Conservation (phyloP, 2,888 invertebrate genomes). For the Ypsolopha scabrella region DNA sequence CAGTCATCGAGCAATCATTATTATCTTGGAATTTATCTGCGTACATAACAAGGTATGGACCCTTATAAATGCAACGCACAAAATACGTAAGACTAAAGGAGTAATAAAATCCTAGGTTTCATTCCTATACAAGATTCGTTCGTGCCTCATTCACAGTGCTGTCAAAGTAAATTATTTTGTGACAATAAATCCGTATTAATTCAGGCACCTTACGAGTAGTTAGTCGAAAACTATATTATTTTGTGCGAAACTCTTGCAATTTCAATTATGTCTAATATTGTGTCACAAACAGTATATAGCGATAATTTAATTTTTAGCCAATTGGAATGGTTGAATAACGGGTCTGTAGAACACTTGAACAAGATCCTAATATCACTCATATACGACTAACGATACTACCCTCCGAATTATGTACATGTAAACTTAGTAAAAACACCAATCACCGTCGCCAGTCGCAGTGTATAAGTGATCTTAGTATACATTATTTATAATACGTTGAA, state of each 20-base stretch:
- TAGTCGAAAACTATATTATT: constrained; percentile 21
- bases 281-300: constrained; percentile 14
- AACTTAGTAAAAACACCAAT: constrained; percentile 14
- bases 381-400: constrained; percentile 31
- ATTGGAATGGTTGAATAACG: constrained; percentile 49
- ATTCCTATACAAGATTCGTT: constrained; percentile 17
- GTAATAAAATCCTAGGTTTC: neutral
- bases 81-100: neutral
- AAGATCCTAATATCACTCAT: constrained; percentile 43
- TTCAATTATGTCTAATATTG: constrained; percentile 12
- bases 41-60: neutral
- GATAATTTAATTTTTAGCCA: neutral
- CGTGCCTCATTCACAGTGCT: constrained; percentile 54
- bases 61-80: neutral
- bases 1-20: neutral
- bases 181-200: constrained; percentile 42
- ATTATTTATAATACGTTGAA: constrained; percentile 11
- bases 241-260: constrained; percentile 37
- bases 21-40: constrained; percentile 1
- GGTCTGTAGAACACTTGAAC: constrained; percentile 24
- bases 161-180: constrained; percentile 33
- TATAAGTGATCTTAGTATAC: constrained; percentile 11
- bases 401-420: constrained; percentile 42
- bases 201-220: constrained; percentile 37
- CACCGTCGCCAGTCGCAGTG: constrained; percentile 3